Percentiles rank a stretch among this genome's conserved stretches.
phyloP scores from a whole-genome alignment of 64 coral and sea anemone genomes.

The Astreopora myriophthalma region DNA sequence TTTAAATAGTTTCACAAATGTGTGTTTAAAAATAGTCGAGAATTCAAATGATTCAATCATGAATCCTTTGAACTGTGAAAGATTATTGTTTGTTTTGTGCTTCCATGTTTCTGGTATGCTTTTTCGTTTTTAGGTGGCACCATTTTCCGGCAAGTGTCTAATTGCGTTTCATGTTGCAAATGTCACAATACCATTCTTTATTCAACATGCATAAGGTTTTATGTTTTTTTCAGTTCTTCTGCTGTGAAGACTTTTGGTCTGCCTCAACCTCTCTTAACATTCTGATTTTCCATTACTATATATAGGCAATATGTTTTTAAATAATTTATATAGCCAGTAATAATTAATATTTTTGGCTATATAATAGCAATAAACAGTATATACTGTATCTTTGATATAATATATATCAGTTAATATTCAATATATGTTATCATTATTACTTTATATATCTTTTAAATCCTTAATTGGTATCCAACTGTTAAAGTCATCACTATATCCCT shows the following conservation, averaged over 20 bases:
- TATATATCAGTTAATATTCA: background rate
- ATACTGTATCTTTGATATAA: no score
- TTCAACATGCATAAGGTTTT: background rate
- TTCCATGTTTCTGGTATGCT: background rate
- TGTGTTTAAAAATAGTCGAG: no score
- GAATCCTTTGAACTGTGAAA: no score
- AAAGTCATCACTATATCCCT: conserved; percentile 26
- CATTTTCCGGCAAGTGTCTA: background rate
- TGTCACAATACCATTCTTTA: background rate
- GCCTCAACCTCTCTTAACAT: background rate
- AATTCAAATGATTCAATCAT: no score
- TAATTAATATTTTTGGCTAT: background rate
- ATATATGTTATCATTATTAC: background rate
- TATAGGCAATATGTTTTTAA: background rate
- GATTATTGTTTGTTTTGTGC: no score
- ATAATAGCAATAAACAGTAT: background rate
- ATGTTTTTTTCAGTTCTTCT: background rate
- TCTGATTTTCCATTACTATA: background rate
- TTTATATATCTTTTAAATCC: conserved; percentile 1
- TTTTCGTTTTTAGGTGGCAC: background rate
- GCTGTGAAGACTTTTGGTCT: background rate
- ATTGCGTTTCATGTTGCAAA: background rate
- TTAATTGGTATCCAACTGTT: conserved; percentile 52
- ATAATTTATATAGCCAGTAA: background rate
- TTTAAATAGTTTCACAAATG: no score